Base-by-base conservation (phyloP, 2,888 invertebrate species). In the Gymnocheta viridis region DNA sequence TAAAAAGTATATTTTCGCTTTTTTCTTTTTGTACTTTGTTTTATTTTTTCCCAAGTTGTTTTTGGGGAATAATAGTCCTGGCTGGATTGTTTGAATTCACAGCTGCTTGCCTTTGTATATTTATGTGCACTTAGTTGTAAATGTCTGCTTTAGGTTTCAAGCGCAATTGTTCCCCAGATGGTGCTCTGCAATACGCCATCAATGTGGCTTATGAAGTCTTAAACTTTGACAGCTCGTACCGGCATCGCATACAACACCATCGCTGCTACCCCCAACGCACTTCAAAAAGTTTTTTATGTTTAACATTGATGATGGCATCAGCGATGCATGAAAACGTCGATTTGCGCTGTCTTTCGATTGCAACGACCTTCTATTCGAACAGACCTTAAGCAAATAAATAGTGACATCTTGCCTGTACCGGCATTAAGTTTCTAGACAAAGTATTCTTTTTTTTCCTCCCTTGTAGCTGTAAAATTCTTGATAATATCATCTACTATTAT, bases 311-410 rank as follows among this genome's bases (percentile, higher is more conserved):
- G 60, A 82, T 85, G 83, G 74, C 77, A 77, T 82, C 85, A 70
- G 79, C 74, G 87, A 86, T 87, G 87, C 87, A 86, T 87, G 79
- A 86, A 76, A 81, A 84, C 82, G 82, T 82, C 82, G 67, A 82
- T 78, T 82, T 82, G 49, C 49, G 76, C 51, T 81, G 77, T 73
- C 81, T 84, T 72, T 67, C 60, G 38, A 76, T 51, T 60, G 49
- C 76, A 58, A 51, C 80, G 47, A 58, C 66, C 47, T 76, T 27
- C 76, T n/a, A 66, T 44, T 32, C 56, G 27, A 9, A 17, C 35
- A 69, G 54, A 60, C 47, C 29, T 22, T 62, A 29, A 44, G 47
- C 47, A 73, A 72, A 66, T 67, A 73, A 80, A 72, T 69, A 69
- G 24, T 77, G 69, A 80, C 82, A 77, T 67, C 66, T 78, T 74